Evolutionary conservation across 2,113 vertebrate genomes (phyloP).

Genomic region (Erythrocercus mccallii): DNA sequence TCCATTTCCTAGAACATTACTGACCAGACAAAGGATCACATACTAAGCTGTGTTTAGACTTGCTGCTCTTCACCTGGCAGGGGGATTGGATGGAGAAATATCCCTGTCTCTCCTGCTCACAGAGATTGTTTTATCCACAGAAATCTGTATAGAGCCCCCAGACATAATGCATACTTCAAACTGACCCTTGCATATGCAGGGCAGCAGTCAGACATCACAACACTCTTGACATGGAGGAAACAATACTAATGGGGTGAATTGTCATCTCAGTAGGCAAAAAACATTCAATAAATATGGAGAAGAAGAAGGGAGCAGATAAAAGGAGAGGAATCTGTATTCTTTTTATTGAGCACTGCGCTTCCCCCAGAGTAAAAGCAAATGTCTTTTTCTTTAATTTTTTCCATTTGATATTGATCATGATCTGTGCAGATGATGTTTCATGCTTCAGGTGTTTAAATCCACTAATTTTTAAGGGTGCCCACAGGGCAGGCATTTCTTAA

Average conservation of each 20-base stretch:
- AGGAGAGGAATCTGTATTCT: not conserved
- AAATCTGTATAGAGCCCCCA: not conserved
- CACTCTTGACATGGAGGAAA: not conserved
- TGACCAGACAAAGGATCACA: not conserved
- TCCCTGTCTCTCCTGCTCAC: not conserved
- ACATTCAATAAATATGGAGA: not conserved
- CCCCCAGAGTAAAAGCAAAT: not conserved
- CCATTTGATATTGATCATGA: constrained; percentile 10
- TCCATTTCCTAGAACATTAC: not conserved
- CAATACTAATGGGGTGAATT: not conserved
- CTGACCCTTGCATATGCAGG: not conserved
- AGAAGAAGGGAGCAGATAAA: not conserved
- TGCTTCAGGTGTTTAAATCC: constrained; percentile 16
- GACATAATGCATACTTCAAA: not conserved
- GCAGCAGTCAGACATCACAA: not conserved
- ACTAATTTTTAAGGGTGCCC: constrained; percentile 32
- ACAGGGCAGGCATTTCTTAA: constrained; percentile 8
- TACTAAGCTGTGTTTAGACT: not conserved
- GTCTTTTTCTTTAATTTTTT: constrained; percentile 17
- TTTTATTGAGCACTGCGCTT: not conserved
- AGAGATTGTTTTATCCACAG: not conserved
- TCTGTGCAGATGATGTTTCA: not conserved
- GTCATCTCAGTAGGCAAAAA: not conserved
- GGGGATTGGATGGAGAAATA: not conserved
- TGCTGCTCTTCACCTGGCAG: not conserved